Evolutionary conservation across 2,888 invertebrate species (phyloP).

Genomic region (Calameuta pallipes): DNA sequence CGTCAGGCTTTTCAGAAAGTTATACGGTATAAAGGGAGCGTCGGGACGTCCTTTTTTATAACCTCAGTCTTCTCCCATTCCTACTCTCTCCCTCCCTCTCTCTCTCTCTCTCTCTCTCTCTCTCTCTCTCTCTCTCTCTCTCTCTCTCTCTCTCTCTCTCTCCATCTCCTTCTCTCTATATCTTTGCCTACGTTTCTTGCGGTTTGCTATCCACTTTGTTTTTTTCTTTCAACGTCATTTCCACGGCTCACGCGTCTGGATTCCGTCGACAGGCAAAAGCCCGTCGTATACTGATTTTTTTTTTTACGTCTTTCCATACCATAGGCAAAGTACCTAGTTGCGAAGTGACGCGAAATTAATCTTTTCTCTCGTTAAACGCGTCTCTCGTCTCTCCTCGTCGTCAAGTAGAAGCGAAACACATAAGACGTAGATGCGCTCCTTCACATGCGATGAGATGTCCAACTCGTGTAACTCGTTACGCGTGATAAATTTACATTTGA

Average conservation of each 20-base stretch:
- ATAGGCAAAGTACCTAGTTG: not conserved
- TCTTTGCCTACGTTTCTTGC: not conserved
- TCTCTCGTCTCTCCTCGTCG: not conserved
- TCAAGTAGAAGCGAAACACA: not conserved
- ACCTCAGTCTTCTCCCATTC: not conserved
- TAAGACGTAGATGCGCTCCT: not conserved
- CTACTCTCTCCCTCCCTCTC: not conserved
- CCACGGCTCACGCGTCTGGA: not conserved
- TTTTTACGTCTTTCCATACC: not conserved
- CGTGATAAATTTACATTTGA: not conserved
- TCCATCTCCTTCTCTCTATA: not conserved
- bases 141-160: conserved; percentile 8
- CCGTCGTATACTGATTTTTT: not conserved
- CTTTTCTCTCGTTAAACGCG: not conserved
- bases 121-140: conserved; percentile 10
- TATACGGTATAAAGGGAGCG: not conserved
- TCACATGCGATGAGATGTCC: not conserved
- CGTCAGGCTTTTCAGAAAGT: not conserved
- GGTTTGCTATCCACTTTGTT: not conserved
- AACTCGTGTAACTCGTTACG: not conserved
- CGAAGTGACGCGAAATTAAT: not conserved
- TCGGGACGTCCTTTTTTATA: not conserved
- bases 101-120: conserved; percentile 10
- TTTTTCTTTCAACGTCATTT: not conserved
- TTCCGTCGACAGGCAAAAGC: not conserved